Base-by-base conservation (phyloP, 30 jellyfish, hydroid and myxozoan genomes). In the Phacellophora camtschatica region DNA sequence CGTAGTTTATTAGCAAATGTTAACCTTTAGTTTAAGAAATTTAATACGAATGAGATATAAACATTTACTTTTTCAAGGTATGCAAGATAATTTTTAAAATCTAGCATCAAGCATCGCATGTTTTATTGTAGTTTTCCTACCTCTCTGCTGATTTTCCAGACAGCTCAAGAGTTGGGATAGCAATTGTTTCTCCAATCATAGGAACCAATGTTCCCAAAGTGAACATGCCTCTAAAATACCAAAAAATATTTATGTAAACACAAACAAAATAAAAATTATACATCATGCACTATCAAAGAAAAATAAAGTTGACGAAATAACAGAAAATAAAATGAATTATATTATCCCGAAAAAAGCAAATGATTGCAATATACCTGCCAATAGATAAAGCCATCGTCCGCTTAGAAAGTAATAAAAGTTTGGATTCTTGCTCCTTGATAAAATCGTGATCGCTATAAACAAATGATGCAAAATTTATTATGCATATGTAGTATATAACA, bases 341-440 rank as follows among this genome's bases (percentile, higher is more conserved):
- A n/a, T n/a, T n/a, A n/a, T n/a, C n/a, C n/a, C n/a, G n/a, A n/a
- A n/a, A n/a, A n/a, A n/a, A n/a, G n/a, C n/a, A n/a, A n/a, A n/a
- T n/a, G n/a, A n/a, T n/a, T n/a, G n/a, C 7, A 6, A 53, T 23
- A 11, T 55, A 92, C 98, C 99, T 94, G 50, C 95, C 99, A 72
- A 87, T 85, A 8, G 99, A 86, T 37, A 94, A 54, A 3, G 97
- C 79, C 99, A 94, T 94, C 18, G 97, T 94, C 32, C 99, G 64
- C 48, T 94, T 88, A 32, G 95, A 77, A 65, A 88, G 57, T 42
- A 85, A 9, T 69, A 87, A 42, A 68, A 94, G 67, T 46, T 74
- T 74, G 25, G 99, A 69, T 82, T 94, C 99, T 54, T 94, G 97
- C 34, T 94, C 99, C 56, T 87, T 86, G 18, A 71, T 83, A 65